Percentiles rank a stretch among this genome's conserved stretches.
These are phyloP conservation scores for Ridgeia piscesae DNA, from an alignment of 1,140 invertebrate genomes.

Conservation along the genomic window DNA sequence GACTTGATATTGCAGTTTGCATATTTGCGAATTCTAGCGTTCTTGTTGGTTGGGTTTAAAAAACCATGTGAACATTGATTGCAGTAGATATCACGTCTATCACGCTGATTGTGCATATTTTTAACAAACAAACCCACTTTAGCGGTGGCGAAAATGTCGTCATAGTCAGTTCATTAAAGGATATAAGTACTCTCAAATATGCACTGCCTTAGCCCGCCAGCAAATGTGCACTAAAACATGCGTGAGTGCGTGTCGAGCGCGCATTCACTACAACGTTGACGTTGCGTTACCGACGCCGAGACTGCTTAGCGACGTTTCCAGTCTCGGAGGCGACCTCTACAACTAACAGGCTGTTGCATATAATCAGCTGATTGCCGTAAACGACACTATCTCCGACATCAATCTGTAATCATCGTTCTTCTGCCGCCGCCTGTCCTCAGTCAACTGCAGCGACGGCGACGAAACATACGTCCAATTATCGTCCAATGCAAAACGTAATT, in stretches of 20 bases:
- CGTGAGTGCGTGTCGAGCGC: no score
- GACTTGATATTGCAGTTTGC: no score
- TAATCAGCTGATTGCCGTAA: neutral
- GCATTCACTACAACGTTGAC: no score
- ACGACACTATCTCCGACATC: neutral
- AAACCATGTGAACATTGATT: no score
- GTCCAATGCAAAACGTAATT: neutral
- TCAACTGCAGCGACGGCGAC: neutral
- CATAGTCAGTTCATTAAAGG: neutral
- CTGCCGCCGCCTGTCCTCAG: neutral
- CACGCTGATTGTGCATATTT: no score
- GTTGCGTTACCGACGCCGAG: neutral
- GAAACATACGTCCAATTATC: neutral
- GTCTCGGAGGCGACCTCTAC: neutral
- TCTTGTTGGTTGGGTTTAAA: no score
- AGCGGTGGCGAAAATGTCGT: neutral
- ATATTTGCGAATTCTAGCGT: no score
- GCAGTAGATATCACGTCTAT: no score
- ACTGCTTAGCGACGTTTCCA: neutral
- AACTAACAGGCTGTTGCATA: neutral
- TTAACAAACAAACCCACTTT: no score
- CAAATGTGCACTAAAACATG: neutral
- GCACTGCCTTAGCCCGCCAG: neutral
- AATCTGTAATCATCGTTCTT: neutral
- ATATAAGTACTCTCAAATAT: neutral